phyloP scores from a whole-genome alignment of 2,888 invertebrate genomes.

The Lamproptera curius region DNA sequence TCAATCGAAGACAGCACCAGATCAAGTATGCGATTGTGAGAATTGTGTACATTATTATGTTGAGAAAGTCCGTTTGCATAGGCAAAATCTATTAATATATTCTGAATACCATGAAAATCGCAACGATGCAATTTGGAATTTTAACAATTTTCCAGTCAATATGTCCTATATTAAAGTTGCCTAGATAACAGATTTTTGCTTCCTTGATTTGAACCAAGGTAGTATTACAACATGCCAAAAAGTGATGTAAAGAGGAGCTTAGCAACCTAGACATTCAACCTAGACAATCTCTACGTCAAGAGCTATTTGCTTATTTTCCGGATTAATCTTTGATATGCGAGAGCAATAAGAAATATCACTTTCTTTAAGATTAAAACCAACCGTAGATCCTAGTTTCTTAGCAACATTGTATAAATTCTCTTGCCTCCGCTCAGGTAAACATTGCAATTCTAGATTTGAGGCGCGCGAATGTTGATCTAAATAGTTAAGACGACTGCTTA shows the following conservation, averaged over 20 bases:
- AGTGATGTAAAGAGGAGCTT: not conserved
- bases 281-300: no score
- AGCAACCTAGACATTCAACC: not conserved
- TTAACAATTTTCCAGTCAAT: no score
- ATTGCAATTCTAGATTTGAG: not conserved
- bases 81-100: no score
- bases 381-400: not conserved
- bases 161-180: no score
- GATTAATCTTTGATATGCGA: not conserved
- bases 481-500: not conserved
- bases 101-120: no score
- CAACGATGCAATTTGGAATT: not conserved
- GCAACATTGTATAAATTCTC: not conserved
- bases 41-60: no score
- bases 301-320: not conserved
- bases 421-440: not conserved
- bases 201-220: no score
- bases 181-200: no score
- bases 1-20: not conserved
- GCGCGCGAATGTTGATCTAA: slow-evolving; percentile 9
- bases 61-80: no score
- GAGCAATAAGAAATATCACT: slow-evolving; percentile 2
- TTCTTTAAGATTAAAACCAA: not conserved
- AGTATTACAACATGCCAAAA: no score
- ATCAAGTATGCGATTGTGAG: no score